A percentile compares a stretch with the other conserved stretches of the same genome.
These are phyloP conservation scores for Sebastes nivosus DNA, from an alignment of 2,797 vertebrate species.

Conservation along the genomic window DNA sequence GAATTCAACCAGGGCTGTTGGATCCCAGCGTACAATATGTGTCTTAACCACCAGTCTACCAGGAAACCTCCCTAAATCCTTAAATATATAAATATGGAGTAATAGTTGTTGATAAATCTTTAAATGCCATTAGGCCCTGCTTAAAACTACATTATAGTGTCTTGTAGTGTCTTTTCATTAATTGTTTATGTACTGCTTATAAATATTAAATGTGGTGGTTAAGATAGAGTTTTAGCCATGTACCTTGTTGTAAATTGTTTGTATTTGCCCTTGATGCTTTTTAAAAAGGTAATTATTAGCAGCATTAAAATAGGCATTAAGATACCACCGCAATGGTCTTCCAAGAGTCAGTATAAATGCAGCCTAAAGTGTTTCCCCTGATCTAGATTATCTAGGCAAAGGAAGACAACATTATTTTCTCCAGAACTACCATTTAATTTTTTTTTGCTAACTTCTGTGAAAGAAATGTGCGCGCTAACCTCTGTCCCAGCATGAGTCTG, in stretches of 20 bases:
- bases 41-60: too few relatives aligned
- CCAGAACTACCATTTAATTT: not conserved
- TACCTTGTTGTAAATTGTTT: not conserved
- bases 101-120: not conserved
- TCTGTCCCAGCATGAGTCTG: constrained; percentile 1
- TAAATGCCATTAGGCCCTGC: not conserved
- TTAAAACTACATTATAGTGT: not conserved
- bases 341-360: not conserved
- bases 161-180: not conserved
- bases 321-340: not conserved
- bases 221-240: not conserved
- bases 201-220: constrained; percentile 1
- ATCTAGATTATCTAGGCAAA: not conserved
- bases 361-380: constrained; percentile 3
- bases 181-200: not conserved
- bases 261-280: not conserved
- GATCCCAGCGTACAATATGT: too few relatives aligned
- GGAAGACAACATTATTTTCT: not conserved
- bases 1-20: too few relatives aligned
- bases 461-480: not conserved
- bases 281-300: constrained; percentile 11
- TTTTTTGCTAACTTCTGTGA: not conserved
- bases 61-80: too few relatives aligned
- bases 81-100: not conserved
- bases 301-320: not conserved